A percentile compares a stretch with the other conserved stretches of the same genome.
Evolutionary conservation across 2,888 invertebrate genomes (phyloP).

Genomic region (Euphydryas editha): DNA sequence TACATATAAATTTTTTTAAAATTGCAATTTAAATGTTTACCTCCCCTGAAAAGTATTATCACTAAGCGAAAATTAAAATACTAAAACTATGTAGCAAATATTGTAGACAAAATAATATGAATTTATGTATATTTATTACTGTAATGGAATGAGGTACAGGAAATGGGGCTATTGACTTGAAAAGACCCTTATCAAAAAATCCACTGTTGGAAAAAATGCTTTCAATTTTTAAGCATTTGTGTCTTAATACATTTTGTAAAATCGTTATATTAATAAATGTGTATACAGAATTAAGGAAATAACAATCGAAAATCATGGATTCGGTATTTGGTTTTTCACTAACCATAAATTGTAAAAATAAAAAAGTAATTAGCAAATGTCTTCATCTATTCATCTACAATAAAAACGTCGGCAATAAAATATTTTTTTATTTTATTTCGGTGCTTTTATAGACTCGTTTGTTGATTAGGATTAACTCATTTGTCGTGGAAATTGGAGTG

Average conservation of each 20-base stretch:
- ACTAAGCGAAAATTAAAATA: not conserved
- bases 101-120: not conserved
- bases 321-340: not conserved
- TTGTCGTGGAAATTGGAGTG: conserved; percentile 62
- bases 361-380: not conserved
- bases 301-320: not conserved
- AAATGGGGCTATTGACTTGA: conserved; percentile 12
- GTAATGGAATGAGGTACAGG: conserved; percentile 6
- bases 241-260: not conserved
- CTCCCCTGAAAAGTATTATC: not conserved
- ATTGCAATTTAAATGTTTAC: not conserved
- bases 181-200: not conserved
- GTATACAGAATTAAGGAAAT: not conserved
- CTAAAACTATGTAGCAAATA: not conserved
- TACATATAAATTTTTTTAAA: conserved; percentile 1
- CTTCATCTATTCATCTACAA: not conserved
- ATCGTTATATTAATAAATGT: not conserved
- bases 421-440: not conserved
- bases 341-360: not conserved
- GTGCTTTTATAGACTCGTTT: not conserved
- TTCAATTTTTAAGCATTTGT: not conserved
- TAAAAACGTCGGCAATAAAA: too few species aligned
- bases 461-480: conserved; percentile 61
- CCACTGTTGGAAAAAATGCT: not conserved
- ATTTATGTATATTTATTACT: conserved; percentile 9